Evolutionary conservation across 2,113 vertebrate species (phyloP), one percentile per base, ranked within the genome.

Genomic region (Macrotis lagotis): DNA sequence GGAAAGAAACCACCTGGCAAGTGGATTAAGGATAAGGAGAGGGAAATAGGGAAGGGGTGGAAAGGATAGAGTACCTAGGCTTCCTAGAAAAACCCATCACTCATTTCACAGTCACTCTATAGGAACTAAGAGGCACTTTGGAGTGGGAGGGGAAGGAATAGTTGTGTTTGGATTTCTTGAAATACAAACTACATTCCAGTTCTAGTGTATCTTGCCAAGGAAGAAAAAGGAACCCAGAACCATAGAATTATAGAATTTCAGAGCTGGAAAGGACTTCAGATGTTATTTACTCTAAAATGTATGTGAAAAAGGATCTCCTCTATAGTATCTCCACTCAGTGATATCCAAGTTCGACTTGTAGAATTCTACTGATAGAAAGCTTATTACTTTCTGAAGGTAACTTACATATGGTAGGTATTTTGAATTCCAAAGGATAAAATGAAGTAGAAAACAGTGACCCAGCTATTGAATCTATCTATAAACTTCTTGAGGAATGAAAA

Each of bases 81-180:
- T 52, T 93, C 94, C 91, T 96, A 93, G 94, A 93, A 91, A 94
- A 95, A 94, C 48, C 90, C 47, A 48, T 59, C n/a, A 14, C 37
- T n/a, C 83, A n/a, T 47, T 28, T 66, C 50, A 16, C 50, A 51
- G 50, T 5, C 25, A 3, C 25, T 93, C 92, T 89, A 52, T 49
- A 51, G 48, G 26, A 55, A 92, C n/a, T 44, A n/a, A 74, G 66
- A 83, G 19, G 66, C 0, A 22, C 44, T 74, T n/a, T 74, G 5
- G 14, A 2, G 16, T 37, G 66, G n/a, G 19, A 7, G 19, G 66
- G 19, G 7, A 83, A 44, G n/a, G 16, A 24, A 8, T 44, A 44
- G 7, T 44, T 83, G 44, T 83, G n/a, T 83, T 83, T 83, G 19
- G n/a, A 44, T 83, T 83, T 83, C 37, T 83, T 83, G 66, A 83